phyloP scores from a whole-genome alignment of 2,888 invertebrate genomes.

The Philereme vetulata region DNA sequence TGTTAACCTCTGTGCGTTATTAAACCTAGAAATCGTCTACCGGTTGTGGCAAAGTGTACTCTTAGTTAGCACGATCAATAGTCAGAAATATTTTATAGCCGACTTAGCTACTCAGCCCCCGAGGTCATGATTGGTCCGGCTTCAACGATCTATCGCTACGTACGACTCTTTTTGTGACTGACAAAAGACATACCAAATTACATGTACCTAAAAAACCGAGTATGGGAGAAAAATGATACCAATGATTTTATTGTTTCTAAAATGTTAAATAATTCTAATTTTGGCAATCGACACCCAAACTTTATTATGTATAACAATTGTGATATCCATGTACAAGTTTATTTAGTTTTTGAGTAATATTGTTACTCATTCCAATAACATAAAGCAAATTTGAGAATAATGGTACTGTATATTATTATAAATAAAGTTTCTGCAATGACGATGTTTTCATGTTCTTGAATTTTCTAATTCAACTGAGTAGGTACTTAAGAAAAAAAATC shows the following conservation, averaged over 20 bases:
- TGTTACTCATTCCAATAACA: too few species aligned
- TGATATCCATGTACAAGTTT: too few species aligned
- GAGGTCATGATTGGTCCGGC: conserved; percentile 22
- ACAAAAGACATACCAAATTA: too few species aligned
- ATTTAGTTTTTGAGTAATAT: too few species aligned
- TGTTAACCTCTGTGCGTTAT: conserved; percentile 15
- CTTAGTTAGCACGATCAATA: conserved; percentile 24
- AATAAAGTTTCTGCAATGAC: background rate
- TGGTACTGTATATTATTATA: too few species aligned
- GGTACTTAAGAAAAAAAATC: conserved; percentile 3
- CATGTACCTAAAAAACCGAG: too few species aligned
- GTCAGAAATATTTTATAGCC: conserved; percentile 26
- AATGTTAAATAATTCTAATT: background rate
- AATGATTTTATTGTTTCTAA: too few species aligned
- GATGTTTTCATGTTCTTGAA: background rate
- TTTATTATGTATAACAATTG: too few species aligned
- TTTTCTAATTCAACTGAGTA: background rate
- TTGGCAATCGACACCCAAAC: background rate
- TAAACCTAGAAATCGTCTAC: conserved; percentile 24
- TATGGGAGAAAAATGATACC: too few species aligned
- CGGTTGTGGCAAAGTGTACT: conserved; percentile 13
- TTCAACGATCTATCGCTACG: conserved; percentile 10
- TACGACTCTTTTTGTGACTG: too few species aligned
- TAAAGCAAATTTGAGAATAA: too few species aligned
- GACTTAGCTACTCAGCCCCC: conserved; percentile 13